phyloP scores from a whole-genome alignment of 1,140 invertebrate genomes.

The Steinernema feltiae region DNA sequence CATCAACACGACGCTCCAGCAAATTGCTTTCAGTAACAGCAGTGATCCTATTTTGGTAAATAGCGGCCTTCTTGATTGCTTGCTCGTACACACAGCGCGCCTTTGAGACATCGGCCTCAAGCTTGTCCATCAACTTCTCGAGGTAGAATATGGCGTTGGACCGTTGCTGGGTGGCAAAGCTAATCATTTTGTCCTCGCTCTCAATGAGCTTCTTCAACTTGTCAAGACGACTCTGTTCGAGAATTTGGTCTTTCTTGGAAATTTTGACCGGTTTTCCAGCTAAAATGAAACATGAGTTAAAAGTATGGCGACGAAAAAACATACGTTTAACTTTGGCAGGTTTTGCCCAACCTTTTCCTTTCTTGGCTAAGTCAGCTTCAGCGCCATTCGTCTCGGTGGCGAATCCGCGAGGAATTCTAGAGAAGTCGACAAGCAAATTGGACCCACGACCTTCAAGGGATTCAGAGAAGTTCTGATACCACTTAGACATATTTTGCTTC shows the following conservation, averaged over 20 bases:
- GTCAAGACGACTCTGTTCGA: conserved; percentile 43
- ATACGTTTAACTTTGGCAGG: conserved; percentile 19
- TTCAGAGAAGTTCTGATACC: conserved; percentile 55
- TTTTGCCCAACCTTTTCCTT: conserved; percentile 39
- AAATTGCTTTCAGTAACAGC: conserved; percentile 17
- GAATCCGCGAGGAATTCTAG: conserved; percentile 46
- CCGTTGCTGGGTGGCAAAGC: conserved; percentile 47
- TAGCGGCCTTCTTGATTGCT: conserved; percentile 40
- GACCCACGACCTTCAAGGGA: conserved; percentile 54
- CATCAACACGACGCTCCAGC: conserved; percentile 37
- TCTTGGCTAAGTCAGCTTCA: conserved; percentile 27
- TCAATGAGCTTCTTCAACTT: conserved; percentile 52
- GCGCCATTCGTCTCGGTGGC: conserved; percentile 35
- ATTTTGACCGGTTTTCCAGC: conserved; percentile 30
- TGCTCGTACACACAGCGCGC: conserved; percentile 52
- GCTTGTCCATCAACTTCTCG: conserved; percentile 44
- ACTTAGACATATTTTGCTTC: background rate
- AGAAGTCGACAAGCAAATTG: conserved; percentile 55
- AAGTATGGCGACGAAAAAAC: background rate
- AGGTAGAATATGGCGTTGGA: conserved; percentile 41
- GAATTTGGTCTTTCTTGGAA: conserved; percentile 55
- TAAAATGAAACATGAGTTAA: background rate
- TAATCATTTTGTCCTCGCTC: conserved; percentile 49
- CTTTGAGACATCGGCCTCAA: conserved; percentile 55
- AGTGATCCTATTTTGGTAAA: conserved; percentile 30